Base-by-base conservation (phyloP, 1,140 invertebrate genomes). In the Varroa destructor region DNA sequence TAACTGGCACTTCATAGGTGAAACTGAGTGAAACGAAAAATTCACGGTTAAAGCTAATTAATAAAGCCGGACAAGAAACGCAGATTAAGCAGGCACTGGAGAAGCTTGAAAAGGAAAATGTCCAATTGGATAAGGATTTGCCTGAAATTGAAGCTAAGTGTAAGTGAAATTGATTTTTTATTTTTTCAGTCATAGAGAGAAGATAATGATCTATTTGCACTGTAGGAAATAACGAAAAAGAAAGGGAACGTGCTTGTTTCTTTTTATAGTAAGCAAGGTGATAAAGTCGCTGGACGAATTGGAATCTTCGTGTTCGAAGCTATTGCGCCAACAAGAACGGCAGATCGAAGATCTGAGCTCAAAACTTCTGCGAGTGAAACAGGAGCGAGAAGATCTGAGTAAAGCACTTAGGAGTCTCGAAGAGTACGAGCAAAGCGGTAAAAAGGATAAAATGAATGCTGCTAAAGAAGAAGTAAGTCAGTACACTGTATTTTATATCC, bases 51-150 rank as follows among this genome's bases (percentile, higher is more conserved):
- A 12, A 67, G 37, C 37, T 67, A 12, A 43, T 67, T 14, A 67
- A 67, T 40, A 67, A 67, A 8, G 61, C 61, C 2, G 61, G 61
- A 1, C 40, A 40, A 12, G 61, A 67, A 8, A 46, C 61, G 5
- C 61, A 67, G 46, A 67, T 67, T 37, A 67, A 67, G 61, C 61
- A 67, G 36, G 61, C 61, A 2, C 40, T 67, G 40, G 37, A 40
- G 12, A 67, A 67, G 40, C 61, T 67, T 40, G 46, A 67, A 40
- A 67, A 67, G 40, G 61, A 67, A 46, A 14, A 43, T 3, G 37
- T 12, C 37, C 12, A 12, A 40, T 43, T 67, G 12, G 61, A 67
- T 2, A 40, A 67, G 46, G 61, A 67, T 12, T 14, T 67, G 12
- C 61, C 61, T 12, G 37, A 14, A 14, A 67, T 67, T 37, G 61